Evolutionary conservation across 2,113 vertebrate genomes (phyloP).

Genomic region (Corythaeola cristata): DNA sequence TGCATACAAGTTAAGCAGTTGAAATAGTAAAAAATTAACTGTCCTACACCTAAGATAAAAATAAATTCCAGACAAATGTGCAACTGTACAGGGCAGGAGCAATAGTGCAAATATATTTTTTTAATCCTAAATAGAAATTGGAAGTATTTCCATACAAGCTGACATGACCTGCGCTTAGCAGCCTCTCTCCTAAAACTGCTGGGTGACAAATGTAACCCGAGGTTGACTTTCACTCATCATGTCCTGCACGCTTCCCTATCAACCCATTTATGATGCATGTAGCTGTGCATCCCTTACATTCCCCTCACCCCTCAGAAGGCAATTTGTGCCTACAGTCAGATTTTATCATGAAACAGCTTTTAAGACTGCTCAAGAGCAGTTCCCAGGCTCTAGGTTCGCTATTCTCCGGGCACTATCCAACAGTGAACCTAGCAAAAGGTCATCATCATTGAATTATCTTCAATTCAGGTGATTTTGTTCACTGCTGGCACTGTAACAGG

Average conservation of each 20-base stretch:
- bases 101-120: background rate
- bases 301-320: background rate
- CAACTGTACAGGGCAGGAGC: background rate
- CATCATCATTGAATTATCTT: background rate
- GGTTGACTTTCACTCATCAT: background rate
- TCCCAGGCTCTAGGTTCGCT: background rate
- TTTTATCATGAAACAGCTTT: background rate
- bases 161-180: background rate
- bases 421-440: background rate
- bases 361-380: background rate
- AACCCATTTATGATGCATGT: background rate
- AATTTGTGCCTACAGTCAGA: background rate
- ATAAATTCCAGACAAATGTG: background rate
- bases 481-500: background rate
- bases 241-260: background rate
- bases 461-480: background rate
- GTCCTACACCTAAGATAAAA: background rate
- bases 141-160: background rate
- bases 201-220: background rate
- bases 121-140: background rate
- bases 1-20: background rate
- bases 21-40: background rate
- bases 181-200: background rate
- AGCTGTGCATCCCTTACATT: background rate
- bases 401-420: background rate